These are phyloP conservation scores for Nothocercus nigrocapillus DNA, from an alignment of 2,113 vertebrate genomes.

Conservation along the genomic window DNA sequence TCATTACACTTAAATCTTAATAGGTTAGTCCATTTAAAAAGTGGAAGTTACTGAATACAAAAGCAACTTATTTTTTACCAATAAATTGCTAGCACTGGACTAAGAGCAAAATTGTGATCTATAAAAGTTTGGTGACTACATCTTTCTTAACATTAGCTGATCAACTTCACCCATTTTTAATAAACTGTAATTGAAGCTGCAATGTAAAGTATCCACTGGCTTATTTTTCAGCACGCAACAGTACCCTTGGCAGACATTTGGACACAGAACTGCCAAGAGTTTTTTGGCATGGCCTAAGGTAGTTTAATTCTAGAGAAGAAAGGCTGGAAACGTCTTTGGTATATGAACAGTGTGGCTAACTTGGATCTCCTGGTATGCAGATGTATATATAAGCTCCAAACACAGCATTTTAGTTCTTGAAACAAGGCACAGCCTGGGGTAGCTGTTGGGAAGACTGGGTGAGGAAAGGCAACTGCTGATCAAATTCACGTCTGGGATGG, in stretches of 20 bases:
- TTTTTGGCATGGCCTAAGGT: not conserved
- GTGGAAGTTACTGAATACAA: not conserved
- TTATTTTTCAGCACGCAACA: not conserved
- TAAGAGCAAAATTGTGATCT: not conserved
- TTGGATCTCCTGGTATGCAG: not conserved
- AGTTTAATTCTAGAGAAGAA: conserved; percentile 23
- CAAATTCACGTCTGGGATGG: not conserved
- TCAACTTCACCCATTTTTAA: conserved; percentile 15
- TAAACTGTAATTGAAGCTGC: conserved; percentile 1
- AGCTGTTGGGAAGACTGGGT: not conserved
- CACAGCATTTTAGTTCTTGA: conserved; percentile 1
- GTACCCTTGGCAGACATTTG: conserved; percentile 2
- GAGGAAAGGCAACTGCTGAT: conserved; percentile 1
- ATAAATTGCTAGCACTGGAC: not conserved
- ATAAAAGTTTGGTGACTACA: not conserved
- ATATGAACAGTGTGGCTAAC: not conserved
- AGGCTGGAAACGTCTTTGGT: conserved; percentile 40
- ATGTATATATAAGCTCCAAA: not conserved
- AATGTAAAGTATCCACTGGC: not conserved
- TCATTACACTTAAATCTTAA: not conserved
- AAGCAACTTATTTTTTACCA: not conserved
- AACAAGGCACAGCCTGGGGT: not conserved
- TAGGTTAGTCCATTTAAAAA: not conserved
- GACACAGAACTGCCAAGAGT: conserved; percentile 14
- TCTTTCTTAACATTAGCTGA: not conserved